Evolutionary conservation across 2,113 vertebrate species (phyloP), one percentile per base, ranked within the genome.

Genomic region (Sylvia atricapilla): DNA sequence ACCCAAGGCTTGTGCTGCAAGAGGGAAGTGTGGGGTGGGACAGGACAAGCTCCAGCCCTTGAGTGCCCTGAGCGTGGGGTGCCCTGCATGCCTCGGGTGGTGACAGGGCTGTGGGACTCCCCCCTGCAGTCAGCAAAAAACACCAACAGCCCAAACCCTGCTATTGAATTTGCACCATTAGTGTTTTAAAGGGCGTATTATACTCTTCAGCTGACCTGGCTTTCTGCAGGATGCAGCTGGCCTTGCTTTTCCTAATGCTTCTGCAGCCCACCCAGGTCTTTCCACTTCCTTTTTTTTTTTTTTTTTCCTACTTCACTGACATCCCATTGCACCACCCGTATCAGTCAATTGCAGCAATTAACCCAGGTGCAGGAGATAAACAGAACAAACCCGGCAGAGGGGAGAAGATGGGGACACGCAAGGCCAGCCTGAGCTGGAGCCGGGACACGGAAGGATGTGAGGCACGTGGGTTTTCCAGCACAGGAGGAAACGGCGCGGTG

Each of bases 221-320:
- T 64, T 93, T 88, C 68, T 95, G 92, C 93, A 97, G 93, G 92
- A 95, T 89, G 92, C 94, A 96, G 94, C 95, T 96, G 95, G 63
- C 35, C 68, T 28, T 30, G 93, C 85, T 94, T 94, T 96, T 96
- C 87, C 90, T 88, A 81, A 67, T 16, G 56, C 35, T 75, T 68
- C 88, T 90, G 72, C 83, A 96, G 93, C 94, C 94, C 94, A 89
- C 94, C 92, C 93, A 96, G 68, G 15, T 88, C 76, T 88, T 93
- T 91, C 70, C 84, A 60, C 23, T 94, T 86, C 84, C 59, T 85
- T 90, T 93, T 62, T 11, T n/a, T 27, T 21, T 8, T 89, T 93
- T 64, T 13, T 23, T 46, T 35, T 7, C 69, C 72, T n/a, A 2
- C 64, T 84, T 88, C 72, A 72, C 64, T 96, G 84, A 84, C 92